Evolutionary conservation across 2,113 vertebrate genomes (phyloP).

Genomic region (Eublepharis macularius): DNA sequence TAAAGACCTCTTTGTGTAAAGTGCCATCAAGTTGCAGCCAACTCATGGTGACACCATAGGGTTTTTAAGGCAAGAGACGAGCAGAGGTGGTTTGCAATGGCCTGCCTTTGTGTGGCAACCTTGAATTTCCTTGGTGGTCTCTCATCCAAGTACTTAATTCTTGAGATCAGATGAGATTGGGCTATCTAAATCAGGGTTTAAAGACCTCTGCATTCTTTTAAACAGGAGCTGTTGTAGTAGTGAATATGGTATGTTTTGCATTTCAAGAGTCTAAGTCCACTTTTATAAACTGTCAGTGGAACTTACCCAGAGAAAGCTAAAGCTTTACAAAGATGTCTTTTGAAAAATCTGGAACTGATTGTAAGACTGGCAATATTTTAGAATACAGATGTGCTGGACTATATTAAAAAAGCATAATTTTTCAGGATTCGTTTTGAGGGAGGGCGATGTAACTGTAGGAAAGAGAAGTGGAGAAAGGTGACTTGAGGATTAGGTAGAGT

Average conservation of each 20-base stretch:
- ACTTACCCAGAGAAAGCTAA: slow-evolving; percentile 29
- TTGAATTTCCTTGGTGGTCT: no score
- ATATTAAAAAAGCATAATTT: neutral
- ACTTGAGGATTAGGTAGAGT: neutral
- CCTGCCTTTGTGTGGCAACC: no score
- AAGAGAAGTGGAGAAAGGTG: neutral
- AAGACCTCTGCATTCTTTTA: neutral
- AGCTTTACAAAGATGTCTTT: slow-evolving; percentile 28
- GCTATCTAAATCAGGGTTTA: neutral
- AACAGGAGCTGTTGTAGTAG: neutral
- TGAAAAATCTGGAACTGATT: slow-evolving; percentile 4
- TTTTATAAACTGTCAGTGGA: slow-evolving; percentile 13
- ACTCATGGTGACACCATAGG: no score
- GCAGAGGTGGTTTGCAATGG: no score
- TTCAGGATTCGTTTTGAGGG: neutral
- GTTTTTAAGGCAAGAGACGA: no score
- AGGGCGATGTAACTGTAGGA: no score
- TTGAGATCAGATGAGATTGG: no score
- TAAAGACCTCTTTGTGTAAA: slow-evolving; percentile 1
- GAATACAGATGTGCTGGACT: neutral
- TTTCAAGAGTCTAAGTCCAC: neutral
- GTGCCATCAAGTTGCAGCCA: no score
- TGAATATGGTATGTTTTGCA: neutral
- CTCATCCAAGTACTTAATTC: no score
- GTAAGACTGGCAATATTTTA: neutral